Evolutionary conservation across 2,888 invertebrate species (phyloP), one percentile per base, ranked within the genome.

Genomic region (Hyposoter didymator): DNA sequence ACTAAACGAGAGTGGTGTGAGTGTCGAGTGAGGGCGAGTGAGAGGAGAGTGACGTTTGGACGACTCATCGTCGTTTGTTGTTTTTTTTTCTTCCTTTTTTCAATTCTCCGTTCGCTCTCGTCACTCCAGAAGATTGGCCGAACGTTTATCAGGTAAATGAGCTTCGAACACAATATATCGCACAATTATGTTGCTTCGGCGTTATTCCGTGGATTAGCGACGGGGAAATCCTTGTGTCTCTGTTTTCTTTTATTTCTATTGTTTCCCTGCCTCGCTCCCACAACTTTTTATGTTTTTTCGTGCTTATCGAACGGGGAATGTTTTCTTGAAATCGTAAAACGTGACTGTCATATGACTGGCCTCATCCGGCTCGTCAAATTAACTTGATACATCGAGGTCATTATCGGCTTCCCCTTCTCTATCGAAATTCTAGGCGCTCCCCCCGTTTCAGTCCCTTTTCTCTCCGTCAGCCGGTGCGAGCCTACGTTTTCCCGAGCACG

Each of bases 91-190:
- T 45, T 35, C 17, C 19, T 45, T 59, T 55, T 67, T n/a, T 59
- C 39, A 8, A 28, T 70, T 62, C 39, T 72, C 4, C 45, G 2
- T n/a, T n/a, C 43, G 35, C 74, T 47, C 70, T 43, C 52, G 32
- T 67, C 47, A 47, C 39, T 28, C 19, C 28, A 4, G 49, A 39
- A 14, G 64, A 64, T 47, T 74, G 75, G 47, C 52, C 72, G 47
- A 67, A 72, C 70, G 67, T 79, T 79, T 55, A 67, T 74, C 66
- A 79, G 85, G 79, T 85, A 82, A 85, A 82, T 72, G 32, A 79
- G 35, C 43, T 28, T 35, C 4, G 6, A 6, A 12, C n/a, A 43
- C 22, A n/a, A 43, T 17, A 43, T 17, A 39, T 70, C 8, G 12
- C n/a, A 14, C 28, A 2, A 32, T 43, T 12, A 7, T 39, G 14